Evolutionary conservation across 2,797 vertebrate species (phyloP).

Genomic region (Sebastes flavidus): DNA sequence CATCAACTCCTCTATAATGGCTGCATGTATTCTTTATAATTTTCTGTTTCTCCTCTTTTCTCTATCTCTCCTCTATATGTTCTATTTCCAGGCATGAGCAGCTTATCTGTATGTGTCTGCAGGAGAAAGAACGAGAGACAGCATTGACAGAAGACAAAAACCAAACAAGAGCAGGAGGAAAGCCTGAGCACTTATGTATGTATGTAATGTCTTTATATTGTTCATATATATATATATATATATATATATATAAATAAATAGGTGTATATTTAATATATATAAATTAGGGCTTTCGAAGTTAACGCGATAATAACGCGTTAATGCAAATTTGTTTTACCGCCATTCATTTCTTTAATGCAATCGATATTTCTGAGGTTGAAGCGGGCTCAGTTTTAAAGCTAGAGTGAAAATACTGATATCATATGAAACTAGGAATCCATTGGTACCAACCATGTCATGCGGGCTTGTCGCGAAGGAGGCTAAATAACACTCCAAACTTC

Average conservation of each 20-base stretch:
- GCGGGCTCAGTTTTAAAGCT: too few species aligned
- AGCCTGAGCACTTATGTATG: not conserved
- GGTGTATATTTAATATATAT: not conserved
- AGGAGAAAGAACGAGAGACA: conserved; percentile 4
- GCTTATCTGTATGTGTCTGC: conserved; percentile 37
- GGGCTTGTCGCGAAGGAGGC: too few species aligned
- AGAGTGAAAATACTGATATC: too few species aligned
- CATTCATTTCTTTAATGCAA: too few species aligned
- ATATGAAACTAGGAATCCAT: too few species aligned
- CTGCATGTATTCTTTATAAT: conserved; percentile 36
- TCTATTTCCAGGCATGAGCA: conserved; percentile 21
- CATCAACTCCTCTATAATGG: conserved; percentile 43
- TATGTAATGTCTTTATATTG: not conserved
- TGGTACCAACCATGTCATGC: too few species aligned
- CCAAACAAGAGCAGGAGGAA: conserved; percentile 5
- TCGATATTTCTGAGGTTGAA: too few species aligned
- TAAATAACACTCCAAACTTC: too few species aligned
- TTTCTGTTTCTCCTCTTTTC: conserved; percentile 10
- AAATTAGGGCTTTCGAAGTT: too few species aligned
- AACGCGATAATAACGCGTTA: too few species aligned
- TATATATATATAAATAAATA: not conserved
- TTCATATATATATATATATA: not conserved
- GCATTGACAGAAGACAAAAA: conserved; percentile 1
- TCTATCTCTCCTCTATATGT: conserved; percentile 17
- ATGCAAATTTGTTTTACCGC: too few species aligned